Evolutionary conservation across 2,888 invertebrate species (phyloP), one percentile per base, ranked within the genome.

Genomic region (Pseudoips prasinana): DNA sequence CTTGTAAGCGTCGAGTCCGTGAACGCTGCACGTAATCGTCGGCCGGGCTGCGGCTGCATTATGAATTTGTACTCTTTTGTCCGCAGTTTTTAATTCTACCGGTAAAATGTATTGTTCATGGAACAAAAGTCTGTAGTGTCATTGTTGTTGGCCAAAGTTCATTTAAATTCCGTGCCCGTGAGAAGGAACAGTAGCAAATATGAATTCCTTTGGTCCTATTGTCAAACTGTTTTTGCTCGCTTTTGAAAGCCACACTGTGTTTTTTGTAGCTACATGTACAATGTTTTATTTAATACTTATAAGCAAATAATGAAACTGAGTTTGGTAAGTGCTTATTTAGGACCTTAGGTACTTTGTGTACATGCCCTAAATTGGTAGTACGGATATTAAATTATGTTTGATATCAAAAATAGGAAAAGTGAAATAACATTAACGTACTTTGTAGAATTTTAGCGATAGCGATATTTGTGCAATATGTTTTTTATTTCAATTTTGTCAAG

Each of bases 71-170:
- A 73, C 81, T 73, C 81, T 74, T 80, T 85, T 85, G 85, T 84
- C 73, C 80, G 63, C 74, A 78, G 76, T 83, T 87, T 86, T 88
- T 86, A 86, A 86, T 86, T 87, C 78, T 75, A 81, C 83, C 83
- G 77, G 85, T 78, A 76, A 82, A 85, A 84, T 82, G 82, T 84
- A 85, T 85, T 85, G 87, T 86, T 83, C 81, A 64, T 70, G 71
- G 77, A 83, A 88, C 86, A 87, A 87, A 83, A 82, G 84, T 80
- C 74, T 71, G 73, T 70, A 77, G 81, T 85, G 82, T 85, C 85
- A 86, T 86, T 85, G 83, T 85, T 82, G 85, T 81, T 80, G 79
- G 81, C 78, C 81, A 85, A 84, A 86, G 87, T 86, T 86, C 85
- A 86, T 87, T 87, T 86, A 83, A 84, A 86, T 86, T 86, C 85